Base-by-base conservation (phyloP, 2,888 invertebrate genomes). In the Odontocolon sp. region DNA sequence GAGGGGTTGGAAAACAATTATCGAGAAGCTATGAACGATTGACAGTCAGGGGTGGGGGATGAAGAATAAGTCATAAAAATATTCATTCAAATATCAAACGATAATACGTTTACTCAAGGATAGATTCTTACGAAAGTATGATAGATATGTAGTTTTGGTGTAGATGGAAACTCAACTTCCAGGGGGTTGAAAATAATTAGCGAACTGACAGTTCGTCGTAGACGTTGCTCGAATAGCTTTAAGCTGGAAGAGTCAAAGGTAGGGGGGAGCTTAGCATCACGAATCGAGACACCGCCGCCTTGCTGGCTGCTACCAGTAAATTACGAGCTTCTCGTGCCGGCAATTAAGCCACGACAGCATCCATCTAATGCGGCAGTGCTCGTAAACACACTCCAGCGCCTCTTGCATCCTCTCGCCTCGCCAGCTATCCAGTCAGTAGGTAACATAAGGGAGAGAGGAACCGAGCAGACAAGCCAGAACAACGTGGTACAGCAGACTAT, bases 261-360 rank as follows among this genome's bases (percentile, higher is more conserved):
- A 42, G 40, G 11, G 16, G 54, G 1, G 47, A 57, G 40, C 52
- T 61, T 56, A 54, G 50, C 45, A 77, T 45, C 68, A 36, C 40
- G 68, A 68, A 52, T 72, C 68, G 59, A 50, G 72, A 63, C 42
- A 45, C 31, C 21, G 40, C 18, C 57, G 77, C 72, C 77, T 64
- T 52, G 64, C 70, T 78, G 59, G 73, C 72, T 74, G 66, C 70
- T 75, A 71, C 75, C 73, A 80, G 81, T 82, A 82, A 87, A 83
- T 83, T 86, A 84, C 80, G 80, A 82, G 84, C 68, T 81, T 78
- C 82, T 73, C 77, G 57, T 69, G 77, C 54, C 82, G 78, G 81
- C 83, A 85, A 87, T 87, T 87, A 86, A 83, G 82, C 83, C 77
- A 80, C 83, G 84, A 85, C 86, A 85, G 83, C 83, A 86, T 83